Evolutionary conservation across 2,113 vertebrate species (phyloP).

Genomic region (Hydrochoerus hydrochaeris): DNA sequence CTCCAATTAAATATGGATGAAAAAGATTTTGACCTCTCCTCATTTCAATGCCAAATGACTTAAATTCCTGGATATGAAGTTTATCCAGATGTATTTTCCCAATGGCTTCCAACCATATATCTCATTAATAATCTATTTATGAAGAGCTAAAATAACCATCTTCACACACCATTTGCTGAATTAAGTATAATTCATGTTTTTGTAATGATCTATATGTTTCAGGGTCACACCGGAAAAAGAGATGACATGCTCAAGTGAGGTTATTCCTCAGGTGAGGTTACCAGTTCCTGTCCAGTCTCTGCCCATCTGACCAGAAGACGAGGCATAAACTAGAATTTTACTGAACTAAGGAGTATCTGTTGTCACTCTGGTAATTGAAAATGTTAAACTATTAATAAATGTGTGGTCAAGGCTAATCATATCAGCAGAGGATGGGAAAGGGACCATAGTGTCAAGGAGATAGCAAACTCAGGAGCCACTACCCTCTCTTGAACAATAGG

Average conservation of each 20-base stretch:
- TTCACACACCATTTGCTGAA: neutral
- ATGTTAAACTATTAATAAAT: neutral
- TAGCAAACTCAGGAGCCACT: neutral
- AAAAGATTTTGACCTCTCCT: too few relatives aligned
- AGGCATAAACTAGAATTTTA: neutral
- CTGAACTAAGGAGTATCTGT: neutral
- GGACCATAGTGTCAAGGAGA: neutral
- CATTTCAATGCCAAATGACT: conserved; percentile 1
- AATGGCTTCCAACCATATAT: neutral
- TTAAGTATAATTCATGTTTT: neutral
- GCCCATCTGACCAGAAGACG: neutral
- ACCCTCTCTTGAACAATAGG: neutral
- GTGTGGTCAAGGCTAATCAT: neutral
- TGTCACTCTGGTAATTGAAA: neutral
- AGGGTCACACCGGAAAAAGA: neutral
- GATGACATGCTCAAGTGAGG: neutral
- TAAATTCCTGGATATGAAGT: neutral
- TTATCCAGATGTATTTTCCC: neutral
- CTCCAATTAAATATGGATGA: neutral
- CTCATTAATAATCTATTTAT: neutral
- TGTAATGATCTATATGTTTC: neutral
- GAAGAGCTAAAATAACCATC: neutral
- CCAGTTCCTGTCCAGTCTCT: neutral
- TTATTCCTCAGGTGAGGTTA: neutral
- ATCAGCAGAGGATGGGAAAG: neutral